These are phyloP conservation scores for Aegypius monachus DNA, from an alignment of 2,113 vertebrate genomes.

Conservation along the genomic window DNA sequence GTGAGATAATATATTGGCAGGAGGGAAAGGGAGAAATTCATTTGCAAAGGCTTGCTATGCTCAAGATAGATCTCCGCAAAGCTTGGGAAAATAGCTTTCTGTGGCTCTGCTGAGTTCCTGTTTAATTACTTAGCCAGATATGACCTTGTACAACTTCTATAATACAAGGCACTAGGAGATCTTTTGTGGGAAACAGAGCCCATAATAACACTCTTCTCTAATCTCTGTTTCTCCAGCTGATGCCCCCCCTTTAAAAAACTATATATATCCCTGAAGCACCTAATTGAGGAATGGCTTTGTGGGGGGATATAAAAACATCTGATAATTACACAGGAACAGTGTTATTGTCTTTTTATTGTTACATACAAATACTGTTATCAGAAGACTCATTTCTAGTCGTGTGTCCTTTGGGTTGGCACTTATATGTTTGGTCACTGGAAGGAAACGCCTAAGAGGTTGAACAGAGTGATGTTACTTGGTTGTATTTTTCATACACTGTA, in stretches of 20 bases:
- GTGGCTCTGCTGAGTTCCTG: conserved; percentile 25
- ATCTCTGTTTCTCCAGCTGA: not conserved
- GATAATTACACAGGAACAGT: not conserved
- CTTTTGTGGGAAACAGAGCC: not conserved
- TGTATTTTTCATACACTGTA: not conserved
- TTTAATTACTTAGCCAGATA: conserved; percentile 32
- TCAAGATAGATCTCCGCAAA: not conserved
- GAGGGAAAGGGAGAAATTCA: not conserved
- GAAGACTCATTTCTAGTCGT: not conserved
- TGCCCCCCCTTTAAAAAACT: not conserved
- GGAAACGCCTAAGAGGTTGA: not conserved
- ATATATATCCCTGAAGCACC: not conserved
- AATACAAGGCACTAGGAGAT: not conserved
- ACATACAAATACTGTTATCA: not conserved
- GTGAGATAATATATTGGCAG: not conserved
- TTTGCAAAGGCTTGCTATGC: not conserved
- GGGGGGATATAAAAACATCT: not conserved
- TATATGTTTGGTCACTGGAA: not conserved
- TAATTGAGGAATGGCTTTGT: not conserved
- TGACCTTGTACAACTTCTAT: not conserved
- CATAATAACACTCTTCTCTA: not conserved
- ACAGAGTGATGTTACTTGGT: not conserved
- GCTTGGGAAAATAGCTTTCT: conserved; percentile 14
- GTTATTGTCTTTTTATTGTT: not conserved
- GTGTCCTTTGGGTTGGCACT: not conserved